A percentile compares a stretch with the other conserved stretches of the same genome.
Conservation (phyloP, 2,797 vertebrate genomes). For the Dicrostonyx torquatus region DNA sequence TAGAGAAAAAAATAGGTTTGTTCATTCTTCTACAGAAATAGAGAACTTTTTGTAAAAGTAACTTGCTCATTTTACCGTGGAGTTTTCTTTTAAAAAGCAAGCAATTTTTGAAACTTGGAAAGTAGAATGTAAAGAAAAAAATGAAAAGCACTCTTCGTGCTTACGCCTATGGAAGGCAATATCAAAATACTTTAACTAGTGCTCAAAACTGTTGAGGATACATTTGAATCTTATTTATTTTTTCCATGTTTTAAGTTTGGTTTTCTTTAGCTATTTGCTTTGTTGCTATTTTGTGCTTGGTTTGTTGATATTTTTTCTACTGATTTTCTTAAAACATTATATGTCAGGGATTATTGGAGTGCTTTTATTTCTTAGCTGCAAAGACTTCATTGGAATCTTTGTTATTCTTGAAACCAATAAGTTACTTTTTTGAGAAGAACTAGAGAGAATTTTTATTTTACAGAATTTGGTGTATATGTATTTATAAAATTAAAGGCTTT, state of each 20-base stretch:
- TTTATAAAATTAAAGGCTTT: constrained; percentile 18
- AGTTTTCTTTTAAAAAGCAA: not conserved
- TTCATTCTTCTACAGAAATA: not conserved
- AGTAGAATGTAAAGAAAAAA: not conserved
- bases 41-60: not conserved
- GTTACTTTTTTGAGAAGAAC: not conserved
- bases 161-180: not conserved
- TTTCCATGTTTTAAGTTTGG: not conserved
- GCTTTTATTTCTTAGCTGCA: not conserved
- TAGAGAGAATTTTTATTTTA: constrained; percentile 10
- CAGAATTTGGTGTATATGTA: not conserved
- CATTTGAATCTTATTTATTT: not conserved
- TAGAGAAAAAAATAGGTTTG: not conserved
- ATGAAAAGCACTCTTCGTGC: not conserved
- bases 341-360: not conserved
- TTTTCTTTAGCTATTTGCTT: not conserved
- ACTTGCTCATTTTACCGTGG: not conserved
- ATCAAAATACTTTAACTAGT: not conserved
- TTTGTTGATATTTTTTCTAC: not conserved
- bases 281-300: not conserved
- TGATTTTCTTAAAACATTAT: not conserved
- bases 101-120: not conserved
- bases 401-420: not conserved
- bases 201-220: not conserved
- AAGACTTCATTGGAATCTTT: not conserved